Evolutionary conservation across 2,113 vertebrate genomes (phyloP).

Genomic region (Brienomyrus brachyistius): DNA sequence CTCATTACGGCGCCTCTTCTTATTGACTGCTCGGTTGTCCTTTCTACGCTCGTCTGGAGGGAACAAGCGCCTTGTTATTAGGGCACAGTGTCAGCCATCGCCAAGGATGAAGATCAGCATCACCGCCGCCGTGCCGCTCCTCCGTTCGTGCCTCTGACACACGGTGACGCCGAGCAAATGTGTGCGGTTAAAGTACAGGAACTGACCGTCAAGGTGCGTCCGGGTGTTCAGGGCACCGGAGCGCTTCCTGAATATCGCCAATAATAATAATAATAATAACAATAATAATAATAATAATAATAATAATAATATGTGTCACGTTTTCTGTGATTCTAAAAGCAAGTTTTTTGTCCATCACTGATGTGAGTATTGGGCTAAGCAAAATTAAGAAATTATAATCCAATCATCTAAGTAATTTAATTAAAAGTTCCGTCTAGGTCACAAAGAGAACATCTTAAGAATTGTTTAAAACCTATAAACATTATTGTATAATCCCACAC

Average conservation of each 20-base stretch:
- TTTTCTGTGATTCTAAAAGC: neutral
- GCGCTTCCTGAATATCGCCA: neutral
- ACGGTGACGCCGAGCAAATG: neutral
- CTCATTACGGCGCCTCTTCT: slow-evolving; percentile 44
- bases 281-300: neutral
- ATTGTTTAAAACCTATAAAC: neutral
- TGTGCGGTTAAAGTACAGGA: neutral
- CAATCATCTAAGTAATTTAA: neutral
- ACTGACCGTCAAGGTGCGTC: neutral
- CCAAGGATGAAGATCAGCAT: neutral
- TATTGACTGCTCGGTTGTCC: slow-evolving; percentile 31
- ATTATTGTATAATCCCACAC: neutral
- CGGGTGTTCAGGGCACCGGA: neutral
- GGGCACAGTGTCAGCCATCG: neutral
- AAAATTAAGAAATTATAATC: neutral
- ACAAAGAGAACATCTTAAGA: neutral
- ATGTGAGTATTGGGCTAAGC: neutral
- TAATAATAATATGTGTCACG: neutral
- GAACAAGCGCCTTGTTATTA: neutral
- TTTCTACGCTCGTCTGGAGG: slow-evolving; percentile 20
- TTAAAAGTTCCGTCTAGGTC: neutral
- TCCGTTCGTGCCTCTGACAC: neutral
- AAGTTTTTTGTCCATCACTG: neutral
- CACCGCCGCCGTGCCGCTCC: neutral
- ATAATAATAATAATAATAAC: neutral